phyloP scores from a whole-genome alignment of 2,888 invertebrate species.

The Aspidiotus destructor region DNA sequence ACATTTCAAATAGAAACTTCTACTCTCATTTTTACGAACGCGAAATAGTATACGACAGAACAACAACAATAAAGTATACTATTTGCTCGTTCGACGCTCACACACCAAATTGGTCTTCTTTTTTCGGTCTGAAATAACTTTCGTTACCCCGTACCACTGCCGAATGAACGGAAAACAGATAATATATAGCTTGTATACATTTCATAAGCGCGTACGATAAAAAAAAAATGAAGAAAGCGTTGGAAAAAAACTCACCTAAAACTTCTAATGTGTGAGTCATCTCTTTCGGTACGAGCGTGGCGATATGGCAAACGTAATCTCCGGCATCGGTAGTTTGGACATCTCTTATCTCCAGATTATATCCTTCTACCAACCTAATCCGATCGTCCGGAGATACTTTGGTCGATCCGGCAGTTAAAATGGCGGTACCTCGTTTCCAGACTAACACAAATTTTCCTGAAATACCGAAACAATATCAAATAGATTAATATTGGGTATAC shows the following conservation, averaged over 20 bases:
- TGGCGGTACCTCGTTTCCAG: conserved; percentile 58
- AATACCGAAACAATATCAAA: conserved; percentile 3
- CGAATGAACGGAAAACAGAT: too few relatives aligned
- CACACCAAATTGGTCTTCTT: neutral
- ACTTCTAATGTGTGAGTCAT: conserved; percentile 58
- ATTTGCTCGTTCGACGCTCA: too few relatives aligned
- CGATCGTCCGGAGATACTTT: conserved; percentile 57
- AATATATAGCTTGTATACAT: too few relatives aligned
- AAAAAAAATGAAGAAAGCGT: conserved; percentile 6
- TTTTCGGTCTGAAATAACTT: neutral
- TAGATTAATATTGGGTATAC: too few relatives aligned
- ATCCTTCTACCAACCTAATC: conserved; percentile 53
- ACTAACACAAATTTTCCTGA: conserved; percentile 53
- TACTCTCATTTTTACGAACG: too few relatives aligned
- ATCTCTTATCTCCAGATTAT: conserved; percentile 55
- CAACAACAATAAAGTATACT: too few relatives aligned
- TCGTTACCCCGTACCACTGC: neutral
- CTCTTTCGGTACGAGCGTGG: conserved; percentile 54
- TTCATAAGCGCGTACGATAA: neutral
- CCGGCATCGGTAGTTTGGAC: conserved; percentile 56
- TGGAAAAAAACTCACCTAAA: conserved; percentile 48
- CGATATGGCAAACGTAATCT: conserved; percentile 59
- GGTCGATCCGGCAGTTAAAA: conserved; percentile 54
- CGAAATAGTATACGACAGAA: too few relatives aligned
- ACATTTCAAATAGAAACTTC: too few relatives aligned